Base-by-base conservation (phyloP, 2,888 invertebrate species). In the Epicampocera succincta region DNA sequence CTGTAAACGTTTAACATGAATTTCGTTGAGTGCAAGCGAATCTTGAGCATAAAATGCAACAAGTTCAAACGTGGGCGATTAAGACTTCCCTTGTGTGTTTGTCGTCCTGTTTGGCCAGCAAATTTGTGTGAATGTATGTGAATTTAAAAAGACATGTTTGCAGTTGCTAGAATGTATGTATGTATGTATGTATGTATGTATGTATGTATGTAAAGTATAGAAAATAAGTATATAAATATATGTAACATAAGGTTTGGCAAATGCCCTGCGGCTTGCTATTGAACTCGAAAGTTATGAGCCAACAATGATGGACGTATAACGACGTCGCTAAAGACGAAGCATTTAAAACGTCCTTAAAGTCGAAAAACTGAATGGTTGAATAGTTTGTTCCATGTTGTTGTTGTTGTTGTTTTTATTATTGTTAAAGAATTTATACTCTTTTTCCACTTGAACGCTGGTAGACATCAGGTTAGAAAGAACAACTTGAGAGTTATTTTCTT, bases 181-280 rank as follows among this genome's bases (percentile, higher is more conserved):
- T 21, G 17, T n/a, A 48, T 48, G 46, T 17, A 63, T 9, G 42
- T 38, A 38, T 21, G 17, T n/a, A 33, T 65, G 12, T 48, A 33
- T 19, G 33, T 48, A 25, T 3, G 25, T 66, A 48, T 38, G 42
- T 52, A 42, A 33, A 58, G 19, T 58, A 58, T 33, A 61, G 9
- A 13, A 44, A 61, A 60, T 60, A 15, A 21, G 54, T 44, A 1
- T 74, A 29, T 33, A 33, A 33, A 33, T 9, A 33, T 48, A 6
- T 58, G 58, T 74, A 80, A 80, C 80, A 84, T 86, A 89, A 89
- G 90, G 89, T 88, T 87, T 87, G 90, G 89, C 90, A 89, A 89
- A 89, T 89, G 90, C 88, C 89, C 89, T 86, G 90, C 89, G 89
- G 89, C 89, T 88, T 88, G 89, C 89, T 90, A 89, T 89, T 90